Evolutionary conservation across 2,113 vertebrate genomes (phyloP), one percentile per base, ranked within the genome.

Genomic region (Origma solitaria): DNA sequence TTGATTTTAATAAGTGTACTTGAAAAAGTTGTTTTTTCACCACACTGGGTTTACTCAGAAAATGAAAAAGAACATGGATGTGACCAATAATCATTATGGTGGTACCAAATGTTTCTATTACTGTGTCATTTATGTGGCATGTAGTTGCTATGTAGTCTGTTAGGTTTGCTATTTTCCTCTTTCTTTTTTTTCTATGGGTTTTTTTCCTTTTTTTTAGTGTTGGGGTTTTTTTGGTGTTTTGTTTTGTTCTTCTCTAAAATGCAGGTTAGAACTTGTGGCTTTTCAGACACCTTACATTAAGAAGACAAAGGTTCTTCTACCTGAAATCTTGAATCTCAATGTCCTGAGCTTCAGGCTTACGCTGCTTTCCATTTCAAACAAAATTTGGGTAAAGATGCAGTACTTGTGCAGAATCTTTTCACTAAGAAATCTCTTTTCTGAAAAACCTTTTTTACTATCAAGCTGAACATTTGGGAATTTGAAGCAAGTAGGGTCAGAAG

Each of bases 281-380:
- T 80, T 82, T 77, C 2, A 1, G 14, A 38, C 30, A 49, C 31
- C 33, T 79, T 45, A 6, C 30, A 10, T 61, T 58, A 68, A 33
- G 42, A 75, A 35, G 38, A 49, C 51, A 47, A 75, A 91, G 13
- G 13, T 56, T 77, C 44, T 92, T 57, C 9, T 50, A 53, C 27
- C 14, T 88, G 50, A 73, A 70, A 64, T 61, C 31, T 66, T 54
- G 42, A 73, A 57, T 66, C 35, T 81, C 62, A 56, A 0, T 62
- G 17, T 73, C 24, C 51, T 83, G 44, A 93, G 30, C 22, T 93
- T 92, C 27, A 81, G 30, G 16, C 35, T 86, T 80, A 58, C n/a
- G 15, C 28, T 83, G 6, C 30, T 96, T 85, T 93, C 54, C 60
- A 80, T 92, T 95, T 94, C 79, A 92, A 42, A 94, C 13, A 80